phyloP scores from a whole-genome alignment of 1,140 invertebrate species.

The Lordiphosa stackelbergi region DNA sequence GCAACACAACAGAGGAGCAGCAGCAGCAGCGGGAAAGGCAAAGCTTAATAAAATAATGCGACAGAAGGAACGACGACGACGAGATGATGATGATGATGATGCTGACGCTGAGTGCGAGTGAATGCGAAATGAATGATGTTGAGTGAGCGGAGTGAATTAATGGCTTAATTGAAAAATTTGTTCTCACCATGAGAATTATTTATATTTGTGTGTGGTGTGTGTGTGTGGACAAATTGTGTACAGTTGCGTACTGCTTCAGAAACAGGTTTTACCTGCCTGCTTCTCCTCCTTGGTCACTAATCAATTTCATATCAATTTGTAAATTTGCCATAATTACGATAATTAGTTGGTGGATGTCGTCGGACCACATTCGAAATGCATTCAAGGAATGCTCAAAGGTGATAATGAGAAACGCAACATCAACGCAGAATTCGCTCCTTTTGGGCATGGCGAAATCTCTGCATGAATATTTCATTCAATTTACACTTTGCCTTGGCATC shows the following conservation, averaged over 20 bases:
- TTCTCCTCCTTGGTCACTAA: slow-evolving; percentile 54
- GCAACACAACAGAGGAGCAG: slow-evolving; percentile 11
- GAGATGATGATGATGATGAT: slow-evolving; percentile 31
- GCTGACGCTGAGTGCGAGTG: slow-evolving; percentile 23
- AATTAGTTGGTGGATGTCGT: slow-evolving; percentile 55
- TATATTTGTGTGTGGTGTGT: slow-evolving; percentile 13
- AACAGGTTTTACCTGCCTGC: slow-evolving; percentile 14
- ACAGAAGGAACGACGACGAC: slow-evolving; percentile 50
- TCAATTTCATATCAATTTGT: slow-evolving; percentile 77
- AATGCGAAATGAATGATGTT: slow-evolving; percentile 16
- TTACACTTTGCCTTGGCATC: slow-evolving; percentile 50
- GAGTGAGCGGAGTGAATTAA: slow-evolving; percentile 72
- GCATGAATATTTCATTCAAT: slow-evolving; percentile 75
- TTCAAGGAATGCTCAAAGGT: slow-evolving; percentile 69
- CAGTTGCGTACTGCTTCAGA: slow-evolving; percentile 1
- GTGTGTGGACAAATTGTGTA: slow-evolving; percentile 23
- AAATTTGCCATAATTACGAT: slow-evolving; percentile 77
- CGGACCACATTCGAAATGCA: slow-evolving; percentile 42
- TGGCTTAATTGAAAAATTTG: slow-evolving; percentile 77
- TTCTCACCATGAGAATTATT: slow-evolving; percentile 65
- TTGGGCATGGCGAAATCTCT: slow-evolving; percentile 46
- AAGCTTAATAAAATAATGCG: slow-evolving; percentile 73
- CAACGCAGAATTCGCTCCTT: slow-evolving; percentile 43
- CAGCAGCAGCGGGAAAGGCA: slow-evolving; percentile 2
- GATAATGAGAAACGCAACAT: slow-evolving; percentile 73